phyloP scores from a whole-genome alignment of 2,797 vertebrate species.

The Girardinus metallicus region DNA sequence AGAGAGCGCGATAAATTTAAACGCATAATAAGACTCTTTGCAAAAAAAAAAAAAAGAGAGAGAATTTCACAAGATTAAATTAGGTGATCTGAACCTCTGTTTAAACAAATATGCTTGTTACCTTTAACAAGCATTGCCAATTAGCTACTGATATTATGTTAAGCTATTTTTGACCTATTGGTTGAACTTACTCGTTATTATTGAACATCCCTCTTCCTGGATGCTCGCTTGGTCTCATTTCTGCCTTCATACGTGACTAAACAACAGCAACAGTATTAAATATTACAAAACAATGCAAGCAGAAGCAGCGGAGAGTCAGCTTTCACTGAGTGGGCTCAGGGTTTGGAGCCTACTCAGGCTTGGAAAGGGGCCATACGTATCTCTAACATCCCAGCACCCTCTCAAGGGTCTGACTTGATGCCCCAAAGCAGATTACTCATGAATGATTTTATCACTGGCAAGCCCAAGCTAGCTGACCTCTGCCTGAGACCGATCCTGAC shows the following conservation, averaged over 20 bases:
- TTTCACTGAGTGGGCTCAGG: constrained; percentile 1
- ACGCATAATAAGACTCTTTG: background rate
- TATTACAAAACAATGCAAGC: background rate
- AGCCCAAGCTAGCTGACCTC: constrained; percentile 21
- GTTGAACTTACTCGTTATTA: background rate
- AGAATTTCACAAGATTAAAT: background rate
- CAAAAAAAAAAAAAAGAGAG: background rate
- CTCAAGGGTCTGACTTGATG: constrained; percentile 10
- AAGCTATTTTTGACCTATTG: background rate
- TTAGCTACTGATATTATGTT: background rate
- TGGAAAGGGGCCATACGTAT: constrained; percentile 7
- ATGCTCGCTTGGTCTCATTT: background rate
- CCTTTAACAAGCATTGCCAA: background rate
- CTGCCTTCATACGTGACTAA: background rate
- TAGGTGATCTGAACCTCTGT: background rate
- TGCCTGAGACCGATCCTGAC: background rate
- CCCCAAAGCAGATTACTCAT: constrained; percentile 21
- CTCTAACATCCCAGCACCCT: constrained; percentile 1
- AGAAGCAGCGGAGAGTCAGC: background rate
- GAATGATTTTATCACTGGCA: constrained; percentile 21
- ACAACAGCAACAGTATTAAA: background rate
- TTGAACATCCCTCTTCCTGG: background rate
- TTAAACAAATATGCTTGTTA: background rate
- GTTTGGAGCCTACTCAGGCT: constrained; percentile 1
- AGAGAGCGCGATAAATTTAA: background rate